Conservation (phyloP, 2,797 vertebrate species). For the Manis javanica region DNA sequence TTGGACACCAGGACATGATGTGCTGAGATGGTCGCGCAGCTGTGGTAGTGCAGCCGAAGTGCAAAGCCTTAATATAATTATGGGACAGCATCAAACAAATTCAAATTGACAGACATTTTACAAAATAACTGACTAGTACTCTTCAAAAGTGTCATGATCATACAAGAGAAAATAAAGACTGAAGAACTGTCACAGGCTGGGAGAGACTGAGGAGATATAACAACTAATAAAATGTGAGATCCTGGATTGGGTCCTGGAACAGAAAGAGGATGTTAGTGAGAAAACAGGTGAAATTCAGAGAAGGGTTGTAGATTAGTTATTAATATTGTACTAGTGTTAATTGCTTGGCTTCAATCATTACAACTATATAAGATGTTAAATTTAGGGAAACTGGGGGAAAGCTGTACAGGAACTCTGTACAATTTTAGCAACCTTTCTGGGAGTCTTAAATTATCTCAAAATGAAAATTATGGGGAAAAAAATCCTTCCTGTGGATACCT, state of each 20-base stretch:
- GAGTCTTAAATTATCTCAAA: conserved; percentile 58
- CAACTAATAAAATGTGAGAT: conserved; percentile 8
- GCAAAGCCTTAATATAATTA: background rate
- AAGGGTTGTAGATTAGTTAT: background rate
- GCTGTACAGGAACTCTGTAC: background rate
- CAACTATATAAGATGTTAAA: background rate
- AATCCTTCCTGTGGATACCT: background rate
- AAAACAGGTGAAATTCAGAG: conserved; percentile 22
- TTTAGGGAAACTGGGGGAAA: background rate
- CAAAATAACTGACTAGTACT: background rate
- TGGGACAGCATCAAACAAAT: background rate
- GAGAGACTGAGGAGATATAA: background rate
- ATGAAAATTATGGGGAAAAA: background rate
- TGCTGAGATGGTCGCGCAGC: background rate
- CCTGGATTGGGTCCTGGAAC: background rate
- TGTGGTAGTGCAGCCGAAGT: background rate
- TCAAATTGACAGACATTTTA: background rate
- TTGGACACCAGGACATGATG: background rate
- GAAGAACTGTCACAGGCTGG: background rate
- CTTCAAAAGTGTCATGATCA: conserved; percentile 30
- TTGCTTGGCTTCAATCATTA: background rate
- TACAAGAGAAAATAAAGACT: background rate
- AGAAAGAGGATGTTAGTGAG: conserved; percentile 6
- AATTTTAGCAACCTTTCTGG: conserved; percentile 56
- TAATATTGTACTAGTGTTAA: background rate